Percentiles rank a stretch among this genome's conserved stretches.
Conservation (phyloP, 2,797 vertebrate genomes). For the Xenopus petersii region DNA sequence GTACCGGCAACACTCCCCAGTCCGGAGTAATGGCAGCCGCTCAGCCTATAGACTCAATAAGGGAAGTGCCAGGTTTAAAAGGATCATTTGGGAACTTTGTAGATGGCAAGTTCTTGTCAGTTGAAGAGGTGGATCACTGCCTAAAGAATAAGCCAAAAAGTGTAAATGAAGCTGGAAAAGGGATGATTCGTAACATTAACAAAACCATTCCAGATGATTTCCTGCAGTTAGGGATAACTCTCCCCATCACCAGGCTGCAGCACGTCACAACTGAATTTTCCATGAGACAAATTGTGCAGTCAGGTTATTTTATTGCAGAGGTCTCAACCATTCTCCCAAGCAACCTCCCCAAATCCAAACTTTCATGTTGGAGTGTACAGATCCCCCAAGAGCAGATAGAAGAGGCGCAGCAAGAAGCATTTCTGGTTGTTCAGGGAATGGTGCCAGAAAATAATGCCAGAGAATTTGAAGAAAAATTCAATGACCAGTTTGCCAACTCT, state of each 20-base stretch:
- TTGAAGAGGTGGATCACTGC: not conserved
- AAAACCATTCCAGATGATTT: not conserved
- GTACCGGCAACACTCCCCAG: too few species aligned
- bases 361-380: not conserved
- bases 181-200: not conserved
- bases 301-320: not conserved
- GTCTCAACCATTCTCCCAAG: not conserved
- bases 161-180: not conserved
- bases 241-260: not conserved
- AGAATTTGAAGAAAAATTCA: not conserved
- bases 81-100: not conserved
- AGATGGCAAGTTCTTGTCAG: not conserved
- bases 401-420: not conserved
- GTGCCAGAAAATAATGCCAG: not conserved
- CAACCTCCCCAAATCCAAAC: not conserved
- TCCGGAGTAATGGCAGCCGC: too few species aligned
- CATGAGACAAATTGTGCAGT: not conserved
- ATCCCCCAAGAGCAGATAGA: not conserved
- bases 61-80: too few species aligned
- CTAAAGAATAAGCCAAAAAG: not conserved
- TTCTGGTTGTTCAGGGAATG: not conserved
- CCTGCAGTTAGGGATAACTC: not conserved
- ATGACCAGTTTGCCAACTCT: not conserved
- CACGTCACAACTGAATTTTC: not conserved
- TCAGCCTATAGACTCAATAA: too few species aligned